These are phyloP conservation scores for Pterocles burchelli DNA, from an alignment of 2,113 vertebrate species.

Conservation along the genomic window DNA sequence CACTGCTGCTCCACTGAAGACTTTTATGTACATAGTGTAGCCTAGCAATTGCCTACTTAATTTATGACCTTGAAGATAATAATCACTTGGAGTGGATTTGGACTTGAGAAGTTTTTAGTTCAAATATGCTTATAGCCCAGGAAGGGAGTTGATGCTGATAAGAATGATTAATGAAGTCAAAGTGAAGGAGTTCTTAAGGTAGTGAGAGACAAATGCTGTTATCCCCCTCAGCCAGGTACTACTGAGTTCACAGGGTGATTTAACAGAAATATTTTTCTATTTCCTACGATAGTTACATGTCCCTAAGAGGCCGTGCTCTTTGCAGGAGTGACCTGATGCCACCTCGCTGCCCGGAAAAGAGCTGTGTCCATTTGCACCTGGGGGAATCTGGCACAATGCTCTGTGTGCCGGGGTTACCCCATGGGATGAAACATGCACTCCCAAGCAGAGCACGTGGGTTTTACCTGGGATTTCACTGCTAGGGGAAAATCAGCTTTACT, in stretches of 20 bases:
- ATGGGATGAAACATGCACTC: fast-evolving
- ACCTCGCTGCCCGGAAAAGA: background rate
- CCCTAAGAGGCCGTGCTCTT: background rate
- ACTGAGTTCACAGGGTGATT: background rate
- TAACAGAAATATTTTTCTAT: background rate
- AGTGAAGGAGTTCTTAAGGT: background rate
- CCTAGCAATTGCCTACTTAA: background rate
- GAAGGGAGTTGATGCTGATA: background rate
- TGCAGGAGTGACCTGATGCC: background rate
- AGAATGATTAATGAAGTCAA: background rate
- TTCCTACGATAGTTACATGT: background rate
- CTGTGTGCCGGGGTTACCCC: background rate
- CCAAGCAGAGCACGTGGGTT: background rate
- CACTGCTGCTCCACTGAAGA: background rate
- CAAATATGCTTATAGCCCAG: background rate
- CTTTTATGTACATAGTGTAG: background rate
- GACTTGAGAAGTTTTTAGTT: slow-evolving; percentile 3
- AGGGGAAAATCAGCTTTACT: background rate
- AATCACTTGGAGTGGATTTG: background rate
- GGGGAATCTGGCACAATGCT: fast-evolving
- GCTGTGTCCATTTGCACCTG: background rate
- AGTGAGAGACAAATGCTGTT: slow-evolving; percentile 4
- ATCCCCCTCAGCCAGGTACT: background rate
- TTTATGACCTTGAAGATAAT: background rate
- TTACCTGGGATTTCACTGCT: background rate